Base-by-base conservation (phyloP, 2,797 vertebrate species). In the Argya squamiceps region DNA sequence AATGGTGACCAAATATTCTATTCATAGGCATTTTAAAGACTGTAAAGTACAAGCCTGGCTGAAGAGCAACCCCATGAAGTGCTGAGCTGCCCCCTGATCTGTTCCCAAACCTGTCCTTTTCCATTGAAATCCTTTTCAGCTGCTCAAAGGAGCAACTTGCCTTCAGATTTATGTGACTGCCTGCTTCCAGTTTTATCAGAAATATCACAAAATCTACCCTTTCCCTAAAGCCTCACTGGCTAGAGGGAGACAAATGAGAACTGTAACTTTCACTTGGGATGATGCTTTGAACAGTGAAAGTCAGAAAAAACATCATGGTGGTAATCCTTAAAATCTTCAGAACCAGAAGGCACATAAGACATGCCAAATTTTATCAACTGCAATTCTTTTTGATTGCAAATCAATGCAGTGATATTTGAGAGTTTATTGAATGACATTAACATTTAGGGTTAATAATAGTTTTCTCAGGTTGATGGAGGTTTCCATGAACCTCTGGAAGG, bases 81-180 rank as follows among this genome's bases (percentile, higher is more conserved):
- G 15, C 34, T 27, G 18, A 26, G 34, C 37, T 84, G 36, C 52
- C 5, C 23, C 39, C 41, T 34, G 26, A 6, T 49, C 41, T 65
- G 3, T 60, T 63, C 49, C 37, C 37, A 32, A 26, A 59, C n/a
- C 22, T 32, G 8, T 52, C 34, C 32, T 78, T 29, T n/a, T 83
- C 36, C 12, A 2, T 3, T 23, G 32, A 69, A 82, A 4, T n/a
- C 15, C n/a, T 43, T 77, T 70, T 30, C 0, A 0, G 23, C 37
- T 34, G 55, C 32, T 56, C 29, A 30, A 8, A 71, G 43, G 22
- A 79, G 23, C 18, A 84, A 19, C 26, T 49, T 75, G 34, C 15
- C 43, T 85, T 88, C 74, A 86, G 43, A 76, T 49, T 56, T 29
- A 32, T 3, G 46, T 34, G 36, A 74, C 32, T 49, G 20, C 9